Percentiles rank a stretch among this genome's conserved stretches.
These are phyloP conservation scores for Ctenopoma multispine DNA, from an alignment of 2,797 vertebrate genomes.

Conservation along the genomic window DNA sequence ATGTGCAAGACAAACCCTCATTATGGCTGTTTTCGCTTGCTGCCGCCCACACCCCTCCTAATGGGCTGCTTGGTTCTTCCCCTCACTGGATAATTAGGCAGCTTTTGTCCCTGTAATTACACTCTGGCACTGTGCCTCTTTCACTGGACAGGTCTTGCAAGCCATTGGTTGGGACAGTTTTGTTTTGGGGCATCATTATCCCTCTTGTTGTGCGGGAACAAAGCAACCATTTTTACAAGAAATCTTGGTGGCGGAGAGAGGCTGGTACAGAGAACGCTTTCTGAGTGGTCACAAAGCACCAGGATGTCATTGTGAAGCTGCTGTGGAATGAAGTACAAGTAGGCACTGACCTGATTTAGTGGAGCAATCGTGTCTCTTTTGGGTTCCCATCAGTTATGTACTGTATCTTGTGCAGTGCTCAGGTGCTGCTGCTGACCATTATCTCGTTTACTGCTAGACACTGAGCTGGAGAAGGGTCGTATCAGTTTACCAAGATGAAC, in stretches of 20 bases:
- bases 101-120: slow-evolving; percentile 84
- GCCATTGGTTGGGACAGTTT: slow-evolving; percentile 72
- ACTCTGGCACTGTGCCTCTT: slow-evolving; percentile 68
- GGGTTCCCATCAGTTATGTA: slow-evolving; percentile 39
- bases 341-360: slow-evolving; percentile 77
- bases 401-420: slow-evolving; percentile 13
- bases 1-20: slow-evolving; percentile 80
- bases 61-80: slow-evolving; percentile 71
- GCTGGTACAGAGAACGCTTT: slow-evolving; percentile 66
- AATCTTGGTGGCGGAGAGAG: slow-evolving; percentile 51
- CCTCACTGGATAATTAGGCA: slow-evolving; percentile 83
- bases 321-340: slow-evolving; percentile 68
- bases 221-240: slow-evolving; percentile 76
- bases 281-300: slow-evolving; percentile 64
- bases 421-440: slow-evolving; percentile 46
- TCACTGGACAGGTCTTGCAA: slow-evolving; percentile 56
- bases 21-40: slow-evolving; percentile 77
- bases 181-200: slow-evolving; percentile 82
- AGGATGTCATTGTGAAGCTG: slow-evolving; percentile 73
- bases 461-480: slow-evolving; percentile 27
- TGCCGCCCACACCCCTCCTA: slow-evolving; percentile 67
- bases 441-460: slow-evolving; percentile 36
- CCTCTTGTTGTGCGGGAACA: slow-evolving; percentile 74
- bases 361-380: slow-evolving; percentile 32
- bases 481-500: slow-evolving; percentile 50